Evolutionary conservation across 2,888 invertebrate species (phyloP), one percentile per base, ranked within the genome.

Genomic region (Phorcus lineatus): DNA sequence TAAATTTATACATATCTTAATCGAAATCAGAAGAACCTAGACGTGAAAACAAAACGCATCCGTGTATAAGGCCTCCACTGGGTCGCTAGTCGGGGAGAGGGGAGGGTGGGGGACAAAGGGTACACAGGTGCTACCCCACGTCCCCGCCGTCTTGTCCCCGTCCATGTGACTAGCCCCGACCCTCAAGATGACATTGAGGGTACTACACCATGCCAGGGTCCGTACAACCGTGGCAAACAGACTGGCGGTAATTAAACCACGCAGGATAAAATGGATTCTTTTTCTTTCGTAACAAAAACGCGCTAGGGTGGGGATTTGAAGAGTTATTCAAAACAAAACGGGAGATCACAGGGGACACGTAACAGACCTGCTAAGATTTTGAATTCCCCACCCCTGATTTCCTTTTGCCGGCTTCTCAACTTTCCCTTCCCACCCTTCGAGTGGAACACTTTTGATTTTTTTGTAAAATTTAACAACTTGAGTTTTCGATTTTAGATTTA

Each of bases 1-100:
- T 70, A 70, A 70, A 70, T 70, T 70, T 70, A 70, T 70, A 70
- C 70, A 70, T 70, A 70, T 70, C 70, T 70, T 70, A 70, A 70
- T 70, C 70, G 70, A 70, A 70, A 70, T 70, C 70, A 70, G 70
- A 70, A n/a, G 28, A 16, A 36, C 19, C 19, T 31, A 36, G 31
- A 70, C 36, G 31, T 19, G 70, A n/a, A 70, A 31, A 70, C 70
- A 70, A 70, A 70, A 70, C 70, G 19, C 28, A 70, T 19, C 31
- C 28, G 24, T 24, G 28, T 62, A 62, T 28, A 16, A 24, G 28
- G 62, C 62, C 24, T 28, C 4, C 47, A 47, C 47, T 47, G 47
- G 47, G 11, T 47, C 47, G 47, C 47, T 47, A 47, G 47, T 47
- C 47, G 47, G 47, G 47, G 36, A 6, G 36, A 36, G 13, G 47